A percentile compares a stretch with the other conserved stretches of the same genome.
These are phyloP conservation scores for Euplexia lucipara DNA, from an alignment of 2,888 invertebrate genomes.

Conservation along the genomic window DNA sequence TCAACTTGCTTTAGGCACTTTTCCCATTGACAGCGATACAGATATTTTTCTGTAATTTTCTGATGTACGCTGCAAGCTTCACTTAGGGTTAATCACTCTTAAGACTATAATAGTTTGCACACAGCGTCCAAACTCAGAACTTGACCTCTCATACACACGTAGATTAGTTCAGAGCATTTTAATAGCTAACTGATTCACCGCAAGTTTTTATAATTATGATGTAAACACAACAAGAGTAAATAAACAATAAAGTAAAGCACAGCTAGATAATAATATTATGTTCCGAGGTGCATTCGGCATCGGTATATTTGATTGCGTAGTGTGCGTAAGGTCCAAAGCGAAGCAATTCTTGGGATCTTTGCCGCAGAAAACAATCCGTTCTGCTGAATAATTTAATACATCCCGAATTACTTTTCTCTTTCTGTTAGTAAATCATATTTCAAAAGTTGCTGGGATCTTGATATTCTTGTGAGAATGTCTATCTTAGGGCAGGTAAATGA, in stretches of 20 bases:
- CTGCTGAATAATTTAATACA: conserved; percentile 69
- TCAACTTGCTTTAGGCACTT: no score
- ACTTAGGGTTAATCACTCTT: no score
- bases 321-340: conserved; percentile 35
- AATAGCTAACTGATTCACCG: no score
- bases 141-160: no score
- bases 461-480: conserved; percentile 44
- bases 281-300: background rate
- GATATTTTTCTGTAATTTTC: no score
- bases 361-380: conserved; percentile 67
- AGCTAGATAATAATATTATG: conserved; percentile 14
- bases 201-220: no score
- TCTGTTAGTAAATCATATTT: conserved; percentile 64
- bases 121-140: no score
- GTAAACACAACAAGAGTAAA: no score
- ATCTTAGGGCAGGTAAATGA: background rate
- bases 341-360: conserved; percentile 41
- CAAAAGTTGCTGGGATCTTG: conserved; percentile 53
- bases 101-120: no score
- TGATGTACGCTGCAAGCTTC: no score
- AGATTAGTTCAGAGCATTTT: no score
- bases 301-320: conserved; percentile 26
- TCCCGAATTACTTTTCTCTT: conserved; percentile 68
- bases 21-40: no score
- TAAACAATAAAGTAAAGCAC: background rate